A percentile compares a stretch with the other conserved stretches of the same genome.
Evolutionary conservation across 2,888 invertebrate species (phyloP).

Genomic region (Epirrhoe tristata): DNA sequence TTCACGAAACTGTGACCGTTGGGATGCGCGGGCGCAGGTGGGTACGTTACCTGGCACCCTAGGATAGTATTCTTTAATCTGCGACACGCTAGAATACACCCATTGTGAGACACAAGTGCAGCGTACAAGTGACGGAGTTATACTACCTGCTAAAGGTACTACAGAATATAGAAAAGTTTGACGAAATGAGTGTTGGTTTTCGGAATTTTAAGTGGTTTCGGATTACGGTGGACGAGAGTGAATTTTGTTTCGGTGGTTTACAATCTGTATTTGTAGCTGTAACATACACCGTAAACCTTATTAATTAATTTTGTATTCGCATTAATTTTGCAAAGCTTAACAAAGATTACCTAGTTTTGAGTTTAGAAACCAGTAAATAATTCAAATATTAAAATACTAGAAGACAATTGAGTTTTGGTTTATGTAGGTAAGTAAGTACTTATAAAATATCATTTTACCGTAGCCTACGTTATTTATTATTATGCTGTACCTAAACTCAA

Average conservation of each 20-base stretch:
- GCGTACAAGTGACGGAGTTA: slow-evolving; percentile 56
- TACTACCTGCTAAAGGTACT: slow-evolving; percentile 49
- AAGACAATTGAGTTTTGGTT: too few relatives aligned
- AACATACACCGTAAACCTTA: not conserved
- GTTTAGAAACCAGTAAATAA: too few relatives aligned
- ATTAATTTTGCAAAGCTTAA: too few relatives aligned
- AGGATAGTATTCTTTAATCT: slow-evolving; percentile 35
- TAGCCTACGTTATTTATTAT: too few relatives aligned
- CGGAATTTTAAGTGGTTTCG: slow-evolving; percentile 42
- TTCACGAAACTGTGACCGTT: slow-evolving; percentile 37
- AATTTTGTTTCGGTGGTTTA: slow-evolving; percentile 13
- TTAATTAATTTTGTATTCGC: not conserved
- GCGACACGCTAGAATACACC: slow-evolving; percentile 36
- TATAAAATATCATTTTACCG: too few relatives aligned
- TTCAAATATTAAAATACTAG: too few relatives aligned
- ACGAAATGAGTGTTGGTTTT: slow-evolving; percentile 36
- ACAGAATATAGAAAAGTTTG: slow-evolving; percentile 20
- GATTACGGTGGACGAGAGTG: slow-evolving; percentile 27
- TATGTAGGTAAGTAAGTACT: too few relatives aligned
- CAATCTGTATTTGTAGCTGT: slow-evolving; percentile 1
- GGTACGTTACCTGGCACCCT: slow-evolving; percentile 33
- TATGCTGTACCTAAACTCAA: too few relatives aligned
- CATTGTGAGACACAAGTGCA: slow-evolving; percentile 54
- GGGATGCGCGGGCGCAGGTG: slow-evolving; percentile 43
- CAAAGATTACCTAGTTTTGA: too few relatives aligned